Evolutionary conservation across 2,888 invertebrate genomes (phyloP), one percentile per base, ranked within the genome.

Genomic region (Papilio protenor): DNA sequence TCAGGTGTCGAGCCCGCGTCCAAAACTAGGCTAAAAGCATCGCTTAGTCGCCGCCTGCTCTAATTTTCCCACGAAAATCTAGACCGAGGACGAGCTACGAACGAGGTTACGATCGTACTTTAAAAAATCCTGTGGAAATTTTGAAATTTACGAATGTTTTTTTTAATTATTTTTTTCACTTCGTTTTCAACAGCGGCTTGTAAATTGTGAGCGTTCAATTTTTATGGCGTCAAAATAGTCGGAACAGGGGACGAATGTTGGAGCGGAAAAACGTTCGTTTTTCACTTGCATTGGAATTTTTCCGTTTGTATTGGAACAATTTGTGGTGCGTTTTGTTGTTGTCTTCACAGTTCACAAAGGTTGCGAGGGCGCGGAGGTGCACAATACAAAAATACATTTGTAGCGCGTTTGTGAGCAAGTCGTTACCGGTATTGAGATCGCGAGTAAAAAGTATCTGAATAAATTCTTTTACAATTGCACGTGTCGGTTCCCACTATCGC

Each of bases 291-390:
- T 83, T 82, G 86, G 87, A 88, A 89, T 89, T 89, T 91, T 91
- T 89, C 88, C 88, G 90, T 89, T 91, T 90, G 90, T 88, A 89
- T 90, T 87, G 85, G 87, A 87, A 90, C 90, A 91, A 91, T 91
- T 69, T 87, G 89, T 83, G 81, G 87, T 85, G 84, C 87, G 86
- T 90, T 90, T 89, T 87, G 85, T 84, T 85, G 86, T 85, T 87
- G 79, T 84, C 82, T 81, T 81, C 84, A 83, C 84, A 83, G 78
- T 82, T 80, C 81, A 84, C 81, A 88, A 87, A 89, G 88, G 89
- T 16, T 21, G 47, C 49, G n/a, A 75, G 86, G 85, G 82, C 81
- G 80, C 82, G 84, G 81, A 82, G 76, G 83, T 85, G 85, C 85
- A 87, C 85, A 86, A 88, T 88, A 88, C 85, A 83, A 84, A 89